Conservation (phyloP, 2,113 vertebrate genomes). For the Hyperoodon ampullatus region DNA sequence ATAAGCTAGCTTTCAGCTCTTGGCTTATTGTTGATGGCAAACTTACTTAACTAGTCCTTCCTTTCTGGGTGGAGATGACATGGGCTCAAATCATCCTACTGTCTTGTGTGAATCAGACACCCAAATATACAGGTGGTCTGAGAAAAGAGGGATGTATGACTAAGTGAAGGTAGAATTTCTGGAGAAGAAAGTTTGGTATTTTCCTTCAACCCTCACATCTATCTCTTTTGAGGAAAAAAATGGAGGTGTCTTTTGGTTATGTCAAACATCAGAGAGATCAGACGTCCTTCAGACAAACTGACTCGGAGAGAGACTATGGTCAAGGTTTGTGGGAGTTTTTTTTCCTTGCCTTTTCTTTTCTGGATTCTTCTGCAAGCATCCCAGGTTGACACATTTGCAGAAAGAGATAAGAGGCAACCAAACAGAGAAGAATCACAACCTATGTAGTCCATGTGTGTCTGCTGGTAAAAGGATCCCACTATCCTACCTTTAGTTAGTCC, state of each 20-base stretch:
- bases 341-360: not conserved
- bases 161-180: not conserved
- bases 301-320: not conserved
- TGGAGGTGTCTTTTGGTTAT: not conserved
- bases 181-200: not conserved
- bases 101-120: not conserved
- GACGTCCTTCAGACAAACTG: slow-evolving; percentile 47
- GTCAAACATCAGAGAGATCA: not conserved
- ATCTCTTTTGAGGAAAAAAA: not conserved
- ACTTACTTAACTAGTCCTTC: not conserved
- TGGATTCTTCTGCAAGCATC: slow-evolving; percentile 52
- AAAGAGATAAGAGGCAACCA: slow-evolving; percentile 36
- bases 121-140: not conserved
- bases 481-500: not conserved
- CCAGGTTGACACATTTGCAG: slow-evolving; percentile 35
- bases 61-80: not conserved
- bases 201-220: not conserved
- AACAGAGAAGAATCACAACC: not conserved
- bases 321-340: not conserved
- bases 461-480: not conserved
- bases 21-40: not conserved
- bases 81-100: not conserved
- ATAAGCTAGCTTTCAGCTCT: not conserved
- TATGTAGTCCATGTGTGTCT: not conserved
- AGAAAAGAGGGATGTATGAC: not conserved